phyloP scores from a whole-genome alignment of 2,888 invertebrate species.

The Hydrotaea diabolus region DNA sequence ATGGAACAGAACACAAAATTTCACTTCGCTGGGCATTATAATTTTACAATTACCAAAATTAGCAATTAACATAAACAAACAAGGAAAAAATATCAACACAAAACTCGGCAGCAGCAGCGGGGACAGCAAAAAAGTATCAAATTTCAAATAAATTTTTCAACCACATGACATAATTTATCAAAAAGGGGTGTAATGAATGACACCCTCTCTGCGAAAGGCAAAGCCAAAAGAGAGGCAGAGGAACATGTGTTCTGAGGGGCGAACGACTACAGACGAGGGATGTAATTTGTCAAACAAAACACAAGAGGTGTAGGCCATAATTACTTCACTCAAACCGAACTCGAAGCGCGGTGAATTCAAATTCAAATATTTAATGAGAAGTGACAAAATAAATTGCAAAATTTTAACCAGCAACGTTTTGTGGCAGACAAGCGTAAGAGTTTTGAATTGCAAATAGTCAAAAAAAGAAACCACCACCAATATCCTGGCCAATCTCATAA shows the following conservation, averaged over 20 bases:
- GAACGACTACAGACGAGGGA: neutral
- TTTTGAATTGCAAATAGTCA: neutral
- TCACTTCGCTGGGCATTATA: conserved; percentile 10
- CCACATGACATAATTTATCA: conserved; percentile 53
- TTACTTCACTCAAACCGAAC: conserved; percentile 4
- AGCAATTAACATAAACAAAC: conserved; percentile 53
- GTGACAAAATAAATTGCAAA: conserved; percentile 55
- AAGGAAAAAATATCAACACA: conserved; percentile 26
- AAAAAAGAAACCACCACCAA: neutral
- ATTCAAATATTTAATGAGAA: conserved; percentile 42
- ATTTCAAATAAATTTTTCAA: conserved; percentile 47
- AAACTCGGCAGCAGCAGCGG: neutral
- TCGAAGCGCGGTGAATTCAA: neutral
- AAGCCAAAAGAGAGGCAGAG: neutral
- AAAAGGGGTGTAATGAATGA: conserved; percentile 48
- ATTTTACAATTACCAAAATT: conserved; percentile 60
- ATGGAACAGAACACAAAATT: neutral
- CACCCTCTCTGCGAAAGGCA: conserved; percentile 9
- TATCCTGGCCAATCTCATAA: too few species aligned
- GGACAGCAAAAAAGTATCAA: conserved; percentile 49
- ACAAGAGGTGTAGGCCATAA: conserved; percentile 19
- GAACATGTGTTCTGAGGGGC: neutral
- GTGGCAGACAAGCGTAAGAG: neutral
- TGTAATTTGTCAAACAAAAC: conserved; percentile 18
- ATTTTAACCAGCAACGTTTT: neutral